Evolutionary conservation across 2,797 vertebrate species (phyloP).

Genomic region (Urophycis tenuis): DNA sequence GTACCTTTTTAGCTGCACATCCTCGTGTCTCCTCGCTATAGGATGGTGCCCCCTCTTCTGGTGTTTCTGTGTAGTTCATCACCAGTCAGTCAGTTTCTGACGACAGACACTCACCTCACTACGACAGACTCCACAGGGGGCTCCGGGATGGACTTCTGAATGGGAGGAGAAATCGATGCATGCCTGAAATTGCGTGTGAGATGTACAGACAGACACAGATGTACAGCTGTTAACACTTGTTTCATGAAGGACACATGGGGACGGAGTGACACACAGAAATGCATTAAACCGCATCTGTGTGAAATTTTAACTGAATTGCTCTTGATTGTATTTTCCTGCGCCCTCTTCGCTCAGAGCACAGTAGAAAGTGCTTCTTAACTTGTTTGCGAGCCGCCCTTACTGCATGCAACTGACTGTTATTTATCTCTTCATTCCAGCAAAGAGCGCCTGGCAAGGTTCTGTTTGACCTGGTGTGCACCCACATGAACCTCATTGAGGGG

Average conservation of each 20-base stretch:
- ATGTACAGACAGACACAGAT: no score
- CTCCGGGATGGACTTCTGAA: no score
- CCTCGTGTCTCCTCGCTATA: no score
- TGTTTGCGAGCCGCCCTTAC: neutral
- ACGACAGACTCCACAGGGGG: neutral
- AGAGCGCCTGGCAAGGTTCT: slow-evolving; percentile 89
- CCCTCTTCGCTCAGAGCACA: neutral
- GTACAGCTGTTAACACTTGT: neutral
- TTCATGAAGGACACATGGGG: neutral
- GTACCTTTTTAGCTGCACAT: no score
- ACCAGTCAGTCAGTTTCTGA: no score
- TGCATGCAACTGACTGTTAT: neutral
- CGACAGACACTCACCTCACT: neutral
- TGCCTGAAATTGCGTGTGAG: no score
- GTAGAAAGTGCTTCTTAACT: no score
- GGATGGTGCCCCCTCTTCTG: no score
- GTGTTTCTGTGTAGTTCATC: no score
- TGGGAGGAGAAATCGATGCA: no score
- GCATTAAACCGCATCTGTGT: neutral
- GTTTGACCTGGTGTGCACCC: slow-evolving; percentile 88
- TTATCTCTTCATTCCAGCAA: slow-evolving; percentile 73
- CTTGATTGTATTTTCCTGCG: neutral
- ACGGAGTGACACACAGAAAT: no score
- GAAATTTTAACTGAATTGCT: neutral
- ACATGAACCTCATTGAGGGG: slow-evolving; percentile 93